Evolutionary conservation across 2,888 invertebrate genomes (phyloP).

Genomic region (Melinaea marsaeus): DNA sequence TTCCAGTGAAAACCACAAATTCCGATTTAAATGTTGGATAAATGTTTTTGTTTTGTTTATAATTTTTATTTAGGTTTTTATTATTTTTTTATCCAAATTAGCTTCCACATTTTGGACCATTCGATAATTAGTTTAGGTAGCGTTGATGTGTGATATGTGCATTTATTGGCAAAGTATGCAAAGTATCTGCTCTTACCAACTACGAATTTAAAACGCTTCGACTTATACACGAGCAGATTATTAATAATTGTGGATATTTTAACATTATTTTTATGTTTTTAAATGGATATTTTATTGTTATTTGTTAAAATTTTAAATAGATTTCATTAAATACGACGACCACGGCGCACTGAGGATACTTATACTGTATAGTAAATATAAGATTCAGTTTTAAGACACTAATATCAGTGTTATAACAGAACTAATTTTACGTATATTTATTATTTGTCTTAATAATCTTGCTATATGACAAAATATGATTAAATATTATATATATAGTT

Average conservation of each 20-base stretch:
- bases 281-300: not conserved
- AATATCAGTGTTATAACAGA: conserved; percentile 16
- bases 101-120: no score
- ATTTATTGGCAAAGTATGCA: not conserved
- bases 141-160: conserved; percentile 1
- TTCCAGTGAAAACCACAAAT: conserved; percentile 80
- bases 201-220: conserved; percentile 1
- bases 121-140: not conserved
- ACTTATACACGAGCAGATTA: not conserved
- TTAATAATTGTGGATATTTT: not conserved
- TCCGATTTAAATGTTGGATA: not conserved
- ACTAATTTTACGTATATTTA: conserved; percentile 7
- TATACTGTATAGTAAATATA: conserved; percentile 22
- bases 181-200: conserved; percentile 2
- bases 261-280: not conserved
- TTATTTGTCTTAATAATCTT: conserved; percentile 22
- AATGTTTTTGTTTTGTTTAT: not conserved
- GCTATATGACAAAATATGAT: conserved; percentile 19
- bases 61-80: not conserved
- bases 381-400: conserved; percentile 20
- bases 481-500: conserved; percentile 21
- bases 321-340: conserved; percentile 23
- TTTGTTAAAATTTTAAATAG: conserved; percentile 4
- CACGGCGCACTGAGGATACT: conserved; percentile 25
- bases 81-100: no score